Evolutionary conservation across 2,888 invertebrate species (phyloP), one percentile per base, ranked within the genome.

Genomic region (Trissolcus japonicus): DNA sequence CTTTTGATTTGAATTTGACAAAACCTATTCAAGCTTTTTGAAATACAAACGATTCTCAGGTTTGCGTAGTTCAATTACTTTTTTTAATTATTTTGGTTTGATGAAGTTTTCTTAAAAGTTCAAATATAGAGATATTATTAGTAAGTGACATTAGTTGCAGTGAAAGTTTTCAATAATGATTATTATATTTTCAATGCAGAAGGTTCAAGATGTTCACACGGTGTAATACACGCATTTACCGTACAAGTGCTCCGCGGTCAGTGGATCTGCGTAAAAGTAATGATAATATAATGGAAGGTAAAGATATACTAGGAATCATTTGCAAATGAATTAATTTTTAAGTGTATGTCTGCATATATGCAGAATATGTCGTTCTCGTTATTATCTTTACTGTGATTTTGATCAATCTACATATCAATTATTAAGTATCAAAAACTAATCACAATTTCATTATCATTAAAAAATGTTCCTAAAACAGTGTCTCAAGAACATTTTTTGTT

Each of bases 171-270:
- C 40, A 50, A 46, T 55, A 73, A 68, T 65, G 73, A 79, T 74
- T 59, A 74, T 78, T 65, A 79, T 76, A 66, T 69, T 66, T 40
- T 29, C 60, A 46, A 65, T 54, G 63, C 11, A 6, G 41, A 79
- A 76, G 79, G 79, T 79, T 79, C 79, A 79, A 79, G 79, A 79
- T 79, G 79, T 79, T 79, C 79, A 76, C 79, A 79, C 79, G 79
- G 69, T 79, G 69, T 76, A 61, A 74, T 66, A 56, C 62, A 68
- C 72, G 72, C 61, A 73, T 71, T 78, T 43, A 68, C 72, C 40
- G 54, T 67, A 66, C 19, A 55, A 14, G 66, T 73, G 60, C 62
- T 75, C 62, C 68, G 68, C 65, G 76, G 79, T 76, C 79, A 79
- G 19, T 75, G 55, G 35, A 48, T 48, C 54, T 9, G 51, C 68